phyloP scores from a whole-genome alignment of 1,140 invertebrate genomes.

The Belonocnema kinseyi region DNA sequence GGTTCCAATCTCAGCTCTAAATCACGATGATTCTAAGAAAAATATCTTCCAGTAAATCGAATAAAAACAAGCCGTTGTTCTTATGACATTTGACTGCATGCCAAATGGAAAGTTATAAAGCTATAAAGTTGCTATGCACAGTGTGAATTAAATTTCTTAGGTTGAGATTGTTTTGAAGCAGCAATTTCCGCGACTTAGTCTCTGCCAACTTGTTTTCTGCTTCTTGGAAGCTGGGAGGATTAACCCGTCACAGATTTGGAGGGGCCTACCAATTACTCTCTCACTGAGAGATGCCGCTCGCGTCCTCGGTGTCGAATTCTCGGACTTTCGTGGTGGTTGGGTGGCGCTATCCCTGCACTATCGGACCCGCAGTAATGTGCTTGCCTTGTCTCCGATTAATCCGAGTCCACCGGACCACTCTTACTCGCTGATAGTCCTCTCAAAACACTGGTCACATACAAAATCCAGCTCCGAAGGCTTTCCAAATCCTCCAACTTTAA shows the following conservation, averaged over 20 bases:
- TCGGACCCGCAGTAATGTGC: constrained; percentile 66
- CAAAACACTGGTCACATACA: background rate
- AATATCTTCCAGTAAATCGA: no score
- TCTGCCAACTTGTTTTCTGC: constrained; percentile 47
- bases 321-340: constrained; percentile 64
- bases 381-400: constrained; percentile 74
- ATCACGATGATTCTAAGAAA: no score
- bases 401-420: constrained; percentile 54
- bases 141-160: constrained; percentile 26
- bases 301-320: constrained; percentile 61
- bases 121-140: background rate
- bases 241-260: constrained; percentile 71
- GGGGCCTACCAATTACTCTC: constrained; percentile 62
- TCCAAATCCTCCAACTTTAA: background rate
- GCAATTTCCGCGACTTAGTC: constrained; percentile 30
- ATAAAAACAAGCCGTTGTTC: no score
- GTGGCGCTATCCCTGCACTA: constrained; percentile 61
- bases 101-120: no score
- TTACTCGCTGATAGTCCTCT: constrained; percentile 25
- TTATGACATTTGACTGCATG: no score
- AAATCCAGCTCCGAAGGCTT: background rate
- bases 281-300: constrained; percentile 40
- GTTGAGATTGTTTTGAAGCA: constrained; percentile 2
- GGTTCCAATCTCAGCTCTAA: no score
- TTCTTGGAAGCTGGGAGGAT: constrained; percentile 71